These are phyloP conservation scores for Trogon melanurus DNA, from an alignment of 2,113 vertebrate species.

Conservation along the genomic window DNA sequence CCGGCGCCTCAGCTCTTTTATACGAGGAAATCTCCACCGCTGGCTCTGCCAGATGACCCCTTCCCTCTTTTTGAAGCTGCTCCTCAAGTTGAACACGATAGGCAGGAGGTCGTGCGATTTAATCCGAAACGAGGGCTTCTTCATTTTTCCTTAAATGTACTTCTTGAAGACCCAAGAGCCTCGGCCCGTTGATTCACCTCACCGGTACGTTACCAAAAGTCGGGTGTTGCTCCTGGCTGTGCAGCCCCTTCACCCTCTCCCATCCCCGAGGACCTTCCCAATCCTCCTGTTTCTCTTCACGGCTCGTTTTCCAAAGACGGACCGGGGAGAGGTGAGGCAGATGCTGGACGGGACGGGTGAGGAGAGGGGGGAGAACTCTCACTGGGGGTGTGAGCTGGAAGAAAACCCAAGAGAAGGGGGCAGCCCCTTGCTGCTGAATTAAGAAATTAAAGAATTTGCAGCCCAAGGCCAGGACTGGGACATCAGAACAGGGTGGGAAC, in stretches of 20 bases:
- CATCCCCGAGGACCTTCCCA: rapidly evolving
- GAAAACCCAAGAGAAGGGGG: not conserved
- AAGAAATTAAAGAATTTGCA: not conserved
- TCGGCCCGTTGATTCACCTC: rapidly evolving
- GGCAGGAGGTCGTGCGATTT: rapidly evolving
- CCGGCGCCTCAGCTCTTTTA: not conserved
- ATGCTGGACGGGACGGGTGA: not conserved
- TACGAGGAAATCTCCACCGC: not conserved
- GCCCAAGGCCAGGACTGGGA: not conserved
- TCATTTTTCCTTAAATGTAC: not conserved
- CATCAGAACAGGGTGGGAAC: not conserved
- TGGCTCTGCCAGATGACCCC: not conserved
- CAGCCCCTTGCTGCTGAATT: not conserved
- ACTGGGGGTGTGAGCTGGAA: not conserved
- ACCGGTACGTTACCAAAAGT: rapidly evolving
- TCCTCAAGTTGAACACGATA: rapidly evolving
- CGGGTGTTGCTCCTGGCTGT: not conserved
- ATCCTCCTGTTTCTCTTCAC: rapidly evolving
- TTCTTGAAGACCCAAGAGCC: not conserved
- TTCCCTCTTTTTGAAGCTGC: rapidly evolving
- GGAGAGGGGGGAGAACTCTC: not conserved
- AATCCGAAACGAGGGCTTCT: rapidly evolving
- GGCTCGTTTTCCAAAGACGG: not conserved
- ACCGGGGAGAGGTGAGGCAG: rapidly evolving
- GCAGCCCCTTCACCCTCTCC: not conserved